Evolutionary conservation across 2,797 vertebrate species (phyloP).

Genomic region (Periparus ater): DNA sequence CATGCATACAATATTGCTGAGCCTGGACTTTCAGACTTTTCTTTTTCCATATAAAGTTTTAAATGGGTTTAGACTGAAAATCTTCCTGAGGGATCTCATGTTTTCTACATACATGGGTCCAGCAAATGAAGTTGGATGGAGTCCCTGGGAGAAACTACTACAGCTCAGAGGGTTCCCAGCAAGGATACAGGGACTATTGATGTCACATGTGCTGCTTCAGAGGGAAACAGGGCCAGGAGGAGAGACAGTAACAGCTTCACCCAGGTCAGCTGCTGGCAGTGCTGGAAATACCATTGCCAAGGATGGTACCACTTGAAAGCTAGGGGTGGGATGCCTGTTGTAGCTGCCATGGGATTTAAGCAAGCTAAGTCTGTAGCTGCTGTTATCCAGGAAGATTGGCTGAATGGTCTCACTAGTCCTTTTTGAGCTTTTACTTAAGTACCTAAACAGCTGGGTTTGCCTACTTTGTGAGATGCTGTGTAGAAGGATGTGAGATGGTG

Average conservation of each 20-base stretch:
- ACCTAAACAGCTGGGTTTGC: neutral
- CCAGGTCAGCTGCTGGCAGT: neutral
- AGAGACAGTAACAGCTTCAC: neutral
- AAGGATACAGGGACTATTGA: neutral
- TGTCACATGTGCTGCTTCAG: neutral
- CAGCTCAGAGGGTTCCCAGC: neutral
- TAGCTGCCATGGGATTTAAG: neutral
- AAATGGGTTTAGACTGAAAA: neutral
- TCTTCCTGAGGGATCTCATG: neutral
- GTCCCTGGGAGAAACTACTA: neutral
- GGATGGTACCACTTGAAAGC: neutral
- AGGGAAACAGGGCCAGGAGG: neutral
- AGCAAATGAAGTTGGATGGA: neutral
- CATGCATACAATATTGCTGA: neutral
- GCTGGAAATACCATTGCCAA: neutral
- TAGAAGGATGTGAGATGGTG: neutral
- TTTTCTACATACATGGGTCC: rapidly evolving
- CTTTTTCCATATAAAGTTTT: neutral
- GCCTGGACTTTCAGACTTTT: neutral
- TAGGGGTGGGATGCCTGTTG: neutral
- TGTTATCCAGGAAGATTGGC: neutral
- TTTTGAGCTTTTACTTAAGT: neutral
- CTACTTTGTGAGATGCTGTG: rapidly evolving
- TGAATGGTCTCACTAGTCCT: neutral
- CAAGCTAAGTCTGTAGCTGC: neutral